Percentiles rank a stretch among this genome's conserved stretches.
Conservation (phyloP, 2,888 invertebrate species). For the Archips crataeganus region DNA sequence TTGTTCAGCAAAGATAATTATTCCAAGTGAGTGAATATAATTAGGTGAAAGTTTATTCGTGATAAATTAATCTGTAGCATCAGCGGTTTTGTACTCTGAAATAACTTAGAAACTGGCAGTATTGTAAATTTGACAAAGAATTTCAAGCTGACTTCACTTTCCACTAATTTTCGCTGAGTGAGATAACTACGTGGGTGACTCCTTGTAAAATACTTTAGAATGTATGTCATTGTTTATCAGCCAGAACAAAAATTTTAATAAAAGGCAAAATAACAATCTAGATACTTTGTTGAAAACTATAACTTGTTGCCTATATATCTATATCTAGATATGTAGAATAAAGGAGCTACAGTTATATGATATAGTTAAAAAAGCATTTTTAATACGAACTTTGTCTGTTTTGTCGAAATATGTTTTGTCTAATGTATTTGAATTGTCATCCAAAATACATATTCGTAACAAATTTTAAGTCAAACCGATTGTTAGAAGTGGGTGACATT, state of each 20-base stretch:
- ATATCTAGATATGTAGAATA: neutral
- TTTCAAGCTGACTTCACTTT: conserved; percentile 16
- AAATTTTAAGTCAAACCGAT: no score
- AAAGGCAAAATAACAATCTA: neutral
- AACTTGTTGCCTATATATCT: no score
- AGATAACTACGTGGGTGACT: conserved; percentile 12
- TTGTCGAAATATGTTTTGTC: no score
- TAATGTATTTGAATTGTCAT: no score
- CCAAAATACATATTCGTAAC: no score
- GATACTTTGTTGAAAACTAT: no score
- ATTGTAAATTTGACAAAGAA: conserved; percentile 13
- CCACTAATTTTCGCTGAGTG: conserved; percentile 22
- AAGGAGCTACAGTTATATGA: neutral
- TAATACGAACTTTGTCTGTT: no score
- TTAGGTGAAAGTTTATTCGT: neutral
- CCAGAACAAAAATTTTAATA: neutral
- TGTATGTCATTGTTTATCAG: neutral
- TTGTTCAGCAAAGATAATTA: neutral
- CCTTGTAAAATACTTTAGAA: neutral
- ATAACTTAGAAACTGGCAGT: conserved; percentile 12
- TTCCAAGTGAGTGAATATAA: neutral
- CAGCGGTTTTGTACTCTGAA: neutral
- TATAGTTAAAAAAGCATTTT: no score
- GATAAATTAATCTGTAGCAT: conserved; percentile 4
- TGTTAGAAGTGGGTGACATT: no score